These are phyloP conservation scores for Meteorus sp. DNA, from an alignment of 1,140 invertebrate genomes.

Conservation along the genomic window DNA sequence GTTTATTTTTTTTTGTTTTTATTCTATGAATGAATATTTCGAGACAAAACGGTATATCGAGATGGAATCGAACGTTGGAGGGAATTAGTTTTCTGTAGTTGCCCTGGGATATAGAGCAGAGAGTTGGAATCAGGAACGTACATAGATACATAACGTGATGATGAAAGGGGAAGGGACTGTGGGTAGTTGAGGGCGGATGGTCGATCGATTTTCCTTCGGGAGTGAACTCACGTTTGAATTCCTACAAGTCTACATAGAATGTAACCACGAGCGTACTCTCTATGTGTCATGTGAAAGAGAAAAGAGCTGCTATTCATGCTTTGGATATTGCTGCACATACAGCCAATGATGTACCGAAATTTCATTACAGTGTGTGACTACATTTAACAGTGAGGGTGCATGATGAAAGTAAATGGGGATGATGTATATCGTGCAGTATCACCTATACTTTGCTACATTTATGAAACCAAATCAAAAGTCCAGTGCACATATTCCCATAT, in stretches of 20 bases:
- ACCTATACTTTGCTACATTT: too few relatives aligned
- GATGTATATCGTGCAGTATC: too few relatives aligned
- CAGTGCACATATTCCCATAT: too few relatives aligned
- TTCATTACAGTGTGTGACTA: conserved; percentile 58
- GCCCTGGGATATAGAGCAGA: too few relatives aligned
- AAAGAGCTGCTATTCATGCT: conserved; percentile 29
- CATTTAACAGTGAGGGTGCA: conserved; percentile 39
- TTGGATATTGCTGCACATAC: too few relatives aligned
- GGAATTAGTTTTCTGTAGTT: conserved; percentile 7
- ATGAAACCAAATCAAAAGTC: too few relatives aligned
- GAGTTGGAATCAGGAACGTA: too few relatives aligned
- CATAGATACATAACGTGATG: neutral
- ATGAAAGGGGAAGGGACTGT: neutral
- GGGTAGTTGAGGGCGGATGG: neutral
- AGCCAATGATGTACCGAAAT: conserved; percentile 55
- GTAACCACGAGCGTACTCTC: too few relatives aligned
- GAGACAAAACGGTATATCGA: neutral
- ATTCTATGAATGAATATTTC: too few relatives aligned
- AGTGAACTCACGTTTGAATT: conserved; percentile 23
- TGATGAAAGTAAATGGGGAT: conserved; percentile 37
- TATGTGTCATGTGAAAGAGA: too few relatives aligned
- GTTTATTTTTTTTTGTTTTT: too few relatives aligned
- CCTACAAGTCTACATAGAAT: conserved; percentile 19
- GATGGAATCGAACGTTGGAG: conserved; percentile 13
- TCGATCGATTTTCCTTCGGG: conserved; percentile 24